Percentiles rank a stretch among this genome's conserved stretches.
Conservation (phyloP, 2,888 invertebrate genomes). For the Ernsta delagoae region DNA sequence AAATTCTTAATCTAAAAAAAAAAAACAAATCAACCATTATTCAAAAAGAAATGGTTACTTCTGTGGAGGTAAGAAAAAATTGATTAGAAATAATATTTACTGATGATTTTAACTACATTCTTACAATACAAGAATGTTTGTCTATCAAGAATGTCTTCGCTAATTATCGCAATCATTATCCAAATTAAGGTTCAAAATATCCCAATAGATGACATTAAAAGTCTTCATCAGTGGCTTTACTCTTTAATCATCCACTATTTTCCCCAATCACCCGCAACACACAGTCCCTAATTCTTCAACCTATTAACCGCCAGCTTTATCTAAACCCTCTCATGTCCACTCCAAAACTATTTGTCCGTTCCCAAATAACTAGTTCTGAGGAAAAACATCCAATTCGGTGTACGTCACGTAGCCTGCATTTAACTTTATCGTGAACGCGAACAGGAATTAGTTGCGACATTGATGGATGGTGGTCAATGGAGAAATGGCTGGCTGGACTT, state of each 20-base stretch:
- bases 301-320: slow-evolving; percentile 49
- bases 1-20: no score
- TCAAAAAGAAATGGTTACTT: no score
- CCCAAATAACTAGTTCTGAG: slow-evolving; percentile 65
- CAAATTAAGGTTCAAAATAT: no score
- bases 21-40: no score
- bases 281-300: slow-evolving; percentile 43
- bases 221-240: background rate
- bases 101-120: no score
- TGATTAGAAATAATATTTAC: no score
- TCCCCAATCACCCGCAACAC: slow-evolving; percentile 21
- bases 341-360: slow-evolving; percentile 67
- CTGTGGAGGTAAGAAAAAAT: no score
- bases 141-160: no score
- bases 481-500: slow-evolving; percentile 5
- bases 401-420: slow-evolving; percentile 55
- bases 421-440: slow-evolving; percentile 56
- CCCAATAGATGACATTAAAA: background rate
- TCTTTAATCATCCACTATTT: background rate
- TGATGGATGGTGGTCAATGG: slow-evolving; percentile 53
- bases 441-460: slow-evolving; percentile 59
- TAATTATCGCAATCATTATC: no score
- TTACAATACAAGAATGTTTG: no score
- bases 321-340: slow-evolving; percentile 55
- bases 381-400: slow-evolving; percentile 62